Evolutionary conservation across 2,888 invertebrate genomes (phyloP), one percentile per base, ranked within the genome.

Genomic region (Meliscaeva auricollis): DNA sequence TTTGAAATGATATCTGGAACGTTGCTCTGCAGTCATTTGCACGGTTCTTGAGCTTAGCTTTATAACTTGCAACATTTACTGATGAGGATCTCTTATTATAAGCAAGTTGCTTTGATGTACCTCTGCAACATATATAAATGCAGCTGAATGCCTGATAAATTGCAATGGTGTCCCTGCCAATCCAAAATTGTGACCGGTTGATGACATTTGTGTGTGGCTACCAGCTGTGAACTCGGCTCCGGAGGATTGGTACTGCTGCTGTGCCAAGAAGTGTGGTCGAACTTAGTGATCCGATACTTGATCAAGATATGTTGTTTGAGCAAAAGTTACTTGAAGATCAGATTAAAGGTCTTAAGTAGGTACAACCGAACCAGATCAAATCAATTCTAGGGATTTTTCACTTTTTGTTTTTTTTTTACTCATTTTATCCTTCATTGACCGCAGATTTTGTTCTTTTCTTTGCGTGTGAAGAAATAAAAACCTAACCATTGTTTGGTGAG

Each of bases 141-240:
- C 66, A 68, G 60, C 68, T 70, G 69, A 54, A 54, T 58, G 64
- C 35, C 38, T 50, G 83, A 78, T 78, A 68, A 82, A 74, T 83
- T 78, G 74, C 44, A 26, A 58, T 52, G 83, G 74, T 84, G 83
- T 84, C 74, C 83, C 79, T 84, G 83, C 69, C 83, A 84, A 79
- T 79, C 70, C 26, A 44, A 79, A 79, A 70, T 52, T 66, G 79
- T 84, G 79, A 84, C 64, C 58, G 69, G 38, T 60, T 60, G 50
- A 62, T 68, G 74, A 74, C 74, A 68, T 73, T 80, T 73, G 68
- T 62, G 73, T 74, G 73, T n/a, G 73, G 62, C 69, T 56, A 50
- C 78, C 78, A 70, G 78, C 78, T 79, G 79, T 69, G 74, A 50
- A 38, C 30, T 3, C 44, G 26, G 17, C 0, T 54, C 11, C 76